Evolutionary conservation across 1,140 invertebrate genomes (phyloP).

Genomic region (Acromyrmex heyeri): DNA sequence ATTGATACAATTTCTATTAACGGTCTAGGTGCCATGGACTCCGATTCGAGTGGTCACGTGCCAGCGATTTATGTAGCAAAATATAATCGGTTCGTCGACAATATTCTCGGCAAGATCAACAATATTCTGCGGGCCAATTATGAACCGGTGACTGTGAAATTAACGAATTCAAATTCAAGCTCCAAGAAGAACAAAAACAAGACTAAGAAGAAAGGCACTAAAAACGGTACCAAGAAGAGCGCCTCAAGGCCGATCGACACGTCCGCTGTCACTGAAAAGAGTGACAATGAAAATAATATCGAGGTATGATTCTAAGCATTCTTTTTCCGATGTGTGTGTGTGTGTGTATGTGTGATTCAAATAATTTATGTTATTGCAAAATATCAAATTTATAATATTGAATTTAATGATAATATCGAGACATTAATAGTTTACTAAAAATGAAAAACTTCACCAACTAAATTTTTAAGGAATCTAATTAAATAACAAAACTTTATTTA

Average conservation of each 20-base stretch:
- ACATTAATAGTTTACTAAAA: not conserved
- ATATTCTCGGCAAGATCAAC: slow-evolving; percentile 92
- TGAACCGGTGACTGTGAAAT: slow-evolving; percentile 93
- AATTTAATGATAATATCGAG: not conserved
- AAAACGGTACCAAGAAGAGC: slow-evolving; percentile 69
- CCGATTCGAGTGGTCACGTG: slow-evolving; percentile 84
- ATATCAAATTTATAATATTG: not conserved
- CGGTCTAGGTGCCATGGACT: slow-evolving; percentile 82
- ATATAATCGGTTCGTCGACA: slow-evolving; percentile 94
- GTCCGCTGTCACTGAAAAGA: slow-evolving; percentile 33
- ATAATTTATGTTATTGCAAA: slow-evolving; percentile 11
- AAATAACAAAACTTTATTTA: slow-evolving; percentile 1
- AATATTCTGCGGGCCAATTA: slow-evolving; percentile 92
- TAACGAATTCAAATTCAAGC: slow-evolving; percentile 88
- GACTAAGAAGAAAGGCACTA: slow-evolving; percentile 70
- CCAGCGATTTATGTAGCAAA: slow-evolving; percentile 91
- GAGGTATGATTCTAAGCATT: slow-evolving; percentile 19
- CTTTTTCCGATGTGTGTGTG: not conserved
- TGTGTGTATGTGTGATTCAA: not conserved
- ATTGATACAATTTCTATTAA: slow-evolving; percentile 27
- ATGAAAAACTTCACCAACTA: not conserved
- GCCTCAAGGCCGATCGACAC: not conserved
- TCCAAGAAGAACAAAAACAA: slow-evolving; percentile 76
- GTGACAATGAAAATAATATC: slow-evolving; percentile 26
- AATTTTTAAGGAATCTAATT: not conserved